Base-by-base conservation (phyloP, 2,797 vertebrate species). In the Cirrhinus molitorella region DNA sequence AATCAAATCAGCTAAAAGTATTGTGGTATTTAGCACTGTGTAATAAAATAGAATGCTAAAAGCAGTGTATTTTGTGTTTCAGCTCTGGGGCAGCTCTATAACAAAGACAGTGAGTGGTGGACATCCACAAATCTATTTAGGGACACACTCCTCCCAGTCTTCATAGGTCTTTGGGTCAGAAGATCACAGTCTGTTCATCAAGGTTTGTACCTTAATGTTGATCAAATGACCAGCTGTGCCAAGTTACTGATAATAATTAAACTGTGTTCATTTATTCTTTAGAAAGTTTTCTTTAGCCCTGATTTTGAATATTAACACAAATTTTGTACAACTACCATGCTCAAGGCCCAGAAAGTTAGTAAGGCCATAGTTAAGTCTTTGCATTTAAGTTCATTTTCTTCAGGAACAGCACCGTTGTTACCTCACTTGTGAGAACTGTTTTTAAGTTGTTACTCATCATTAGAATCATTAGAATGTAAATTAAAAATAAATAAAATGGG, bases 51-150 rank as follows among this genome's bases (percentile, higher is more conserved):
- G 2, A 59, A 9, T 43, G 11, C 31, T 47, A 23, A 74, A 72
- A 19, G 51, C 9, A 8, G 25, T 79, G 31, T 53, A 59, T 79
- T 57, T 65, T 5, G 49, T 21, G 7, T 66, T 8, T 75, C 87
- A 99, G 98, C 95, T 98, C 83, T 99, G 98, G 98, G 97, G 98
- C 91, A 97, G 99, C 89, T 96, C 94, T 82, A 95, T 99, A 87
- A 97, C 98, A 28, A 98, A 97, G 91, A 98, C 96, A 23, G 97
- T 98, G 97, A 99, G 89, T 96, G 96, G 78, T 99, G 98, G 98
- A 97, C 98, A 71, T 96, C 97, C 31, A 95, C 95, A 10, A n/a
- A n/a, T 99, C 97, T 88, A 95, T 97, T 92, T 99, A 98, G 98
- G 98, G 99, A 87, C 98, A 99, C 9, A 97, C 97, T 55, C 97